Base-by-base conservation (phyloP, 1,140 invertebrate genomes). In the Choristoneura fumiferana region DNA sequence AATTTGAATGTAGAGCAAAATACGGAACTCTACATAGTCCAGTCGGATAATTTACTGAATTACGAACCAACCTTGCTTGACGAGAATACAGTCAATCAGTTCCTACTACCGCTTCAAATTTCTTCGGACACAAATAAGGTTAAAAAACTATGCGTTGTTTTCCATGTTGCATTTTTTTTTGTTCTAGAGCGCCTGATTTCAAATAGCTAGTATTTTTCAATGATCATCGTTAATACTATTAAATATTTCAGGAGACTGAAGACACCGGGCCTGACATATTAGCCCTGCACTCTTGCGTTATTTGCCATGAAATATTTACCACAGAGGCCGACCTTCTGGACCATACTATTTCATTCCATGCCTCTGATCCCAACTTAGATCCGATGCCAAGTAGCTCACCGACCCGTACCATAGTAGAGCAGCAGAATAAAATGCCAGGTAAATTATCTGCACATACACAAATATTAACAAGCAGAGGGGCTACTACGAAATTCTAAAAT, bases 301-400 rank as follows among this genome's bases (percentile, higher is more conserved):
- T 84, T 5, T 87, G 84, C 55, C 81, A 85, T 61, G 84, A 85
- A 61, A 84, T 86, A 67, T 87, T 87, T 54, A 84, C 81, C 4
- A 84, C 73, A 0, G 84, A 87, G n/a, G 67, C 75, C 5, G 84
- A 87, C 68, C 69, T 86, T 36, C 67, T 87, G 13, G 83, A 87
- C 60, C 84, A 87, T 60, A 83, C 83, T 8, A 84, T 87, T 56
- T 79, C 71, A 43, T 52, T 74, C 8, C 84, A 87, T 62, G 73
- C 80, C 4, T 79, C 82, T 0, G 68, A 73, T 18, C 4, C 29
- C 5, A 29, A n/a, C 13, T 35, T 54, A 12, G 52, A 54, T n/a
- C 1, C 12, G 8, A n/a, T 15, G 34, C 34, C 34, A 8, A 36
- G 15, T 13, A 49, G 18, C 22, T 49, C 18, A 49, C 0, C 43